phyloP scores from a whole-genome alignment of 2,113 vertebrate species.

The Emydocephalus ijimae region DNA sequence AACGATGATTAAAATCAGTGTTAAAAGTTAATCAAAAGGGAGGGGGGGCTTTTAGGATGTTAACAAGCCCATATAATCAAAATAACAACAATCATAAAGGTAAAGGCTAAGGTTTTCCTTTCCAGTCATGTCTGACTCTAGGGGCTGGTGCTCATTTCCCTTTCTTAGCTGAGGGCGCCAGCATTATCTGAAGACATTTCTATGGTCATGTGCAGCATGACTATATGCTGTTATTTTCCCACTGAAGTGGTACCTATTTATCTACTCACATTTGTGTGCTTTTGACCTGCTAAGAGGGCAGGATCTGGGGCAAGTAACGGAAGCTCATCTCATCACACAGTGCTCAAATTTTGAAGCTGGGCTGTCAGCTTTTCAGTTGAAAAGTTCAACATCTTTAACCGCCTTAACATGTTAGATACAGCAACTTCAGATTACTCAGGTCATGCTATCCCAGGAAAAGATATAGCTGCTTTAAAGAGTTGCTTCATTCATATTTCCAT shows the following conservation, averaged over 20 bases:
- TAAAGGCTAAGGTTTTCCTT: not conserved
- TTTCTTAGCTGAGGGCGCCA: not conserved
- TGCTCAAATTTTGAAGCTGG: not conserved
- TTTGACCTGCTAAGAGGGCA: not conserved
- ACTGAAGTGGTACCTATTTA: not conserved
- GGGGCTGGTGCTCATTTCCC: not conserved
- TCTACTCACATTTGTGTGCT: not conserved
- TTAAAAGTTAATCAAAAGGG: not conserved
- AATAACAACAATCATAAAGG: not conserved
- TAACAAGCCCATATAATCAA: not conserved
- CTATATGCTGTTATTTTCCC: not conserved
- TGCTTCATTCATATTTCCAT: not conserved
- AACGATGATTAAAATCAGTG: not conserved
- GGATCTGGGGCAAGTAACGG: not conserved
- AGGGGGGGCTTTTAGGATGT: not conserved
- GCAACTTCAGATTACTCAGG: not conserved
- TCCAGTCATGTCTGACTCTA: not conserved
- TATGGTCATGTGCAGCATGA: not conserved
- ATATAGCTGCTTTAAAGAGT: not conserved
- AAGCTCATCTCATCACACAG: not conserved
- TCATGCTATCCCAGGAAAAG: not conserved
- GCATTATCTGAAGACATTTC: not conserved
- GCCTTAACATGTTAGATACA: not conserved
- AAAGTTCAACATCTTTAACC: too few relatives aligned
- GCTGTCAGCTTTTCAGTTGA: not conserved